phyloP scores from a whole-genome alignment of 2,797 vertebrate genomes.

The Rallus crepitans region DNA sequence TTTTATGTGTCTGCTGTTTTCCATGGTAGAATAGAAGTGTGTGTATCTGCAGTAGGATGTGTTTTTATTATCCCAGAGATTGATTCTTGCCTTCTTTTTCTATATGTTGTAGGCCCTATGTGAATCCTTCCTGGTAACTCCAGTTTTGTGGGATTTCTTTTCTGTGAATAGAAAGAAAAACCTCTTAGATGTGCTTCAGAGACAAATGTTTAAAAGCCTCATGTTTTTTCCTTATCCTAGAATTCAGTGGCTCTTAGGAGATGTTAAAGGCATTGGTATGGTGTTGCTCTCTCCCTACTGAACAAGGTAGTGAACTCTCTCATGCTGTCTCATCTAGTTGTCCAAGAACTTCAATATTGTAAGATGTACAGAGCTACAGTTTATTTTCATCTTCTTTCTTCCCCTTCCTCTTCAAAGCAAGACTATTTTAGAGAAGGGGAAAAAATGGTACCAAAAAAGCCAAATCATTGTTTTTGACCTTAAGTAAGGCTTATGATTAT shows the following conservation, averaged over 20 bases:
- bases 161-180: neutral
- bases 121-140: neutral
- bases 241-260: neutral
- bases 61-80: neutral
- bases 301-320: neutral
- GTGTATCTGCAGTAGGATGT: neutral
- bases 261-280: neutral
- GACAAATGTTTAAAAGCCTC: neutral
- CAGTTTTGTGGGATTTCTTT: neutral
- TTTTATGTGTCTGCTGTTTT: neutral
- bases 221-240: neutral
- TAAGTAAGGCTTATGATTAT: conserved; percentile 13
- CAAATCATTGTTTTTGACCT: neutral
- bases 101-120: neutral
- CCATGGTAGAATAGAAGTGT: neutral
- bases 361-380: neutral
- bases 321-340: neutral
- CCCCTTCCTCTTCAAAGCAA: neutral
- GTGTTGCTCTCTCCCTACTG: neutral
- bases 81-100: neutral
- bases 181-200: neutral
- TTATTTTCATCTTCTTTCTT: neutral
- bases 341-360: neutral
- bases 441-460: neutral
- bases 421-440: neutral